Conservation (phyloP, 2,888 invertebrate species). For the Polyommatus icarus region DNA sequence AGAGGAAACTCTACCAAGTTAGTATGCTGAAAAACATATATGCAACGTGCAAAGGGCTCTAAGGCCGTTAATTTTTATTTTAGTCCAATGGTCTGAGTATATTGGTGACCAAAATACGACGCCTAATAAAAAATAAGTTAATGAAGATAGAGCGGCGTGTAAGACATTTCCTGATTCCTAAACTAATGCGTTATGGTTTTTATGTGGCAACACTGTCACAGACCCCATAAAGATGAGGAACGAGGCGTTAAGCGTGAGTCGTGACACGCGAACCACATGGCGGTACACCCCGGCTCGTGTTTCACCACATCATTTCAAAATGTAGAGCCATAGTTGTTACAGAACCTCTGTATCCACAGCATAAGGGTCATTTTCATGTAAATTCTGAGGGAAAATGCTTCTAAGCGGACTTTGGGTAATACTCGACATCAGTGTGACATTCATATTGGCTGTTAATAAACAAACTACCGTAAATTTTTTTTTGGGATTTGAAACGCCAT, state of each 20-base stretch:
- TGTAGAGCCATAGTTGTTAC: not conserved
- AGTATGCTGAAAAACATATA: not conserved
- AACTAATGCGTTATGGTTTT: conserved; percentile 3
- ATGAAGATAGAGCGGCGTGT: not conserved
- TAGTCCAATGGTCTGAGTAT: not conserved
- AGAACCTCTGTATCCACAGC: not conserved
- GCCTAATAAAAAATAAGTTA: not conserved
- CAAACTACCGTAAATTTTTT: not conserved
- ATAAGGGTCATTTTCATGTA: not conserved
- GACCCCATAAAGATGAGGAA: not conserved
- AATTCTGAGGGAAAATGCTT: not conserved
- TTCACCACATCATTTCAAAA: not conserved
- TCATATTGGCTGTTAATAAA: not conserved
- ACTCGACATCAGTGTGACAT: not conserved
- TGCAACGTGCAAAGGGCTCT: too few species aligned
- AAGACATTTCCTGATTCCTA: not conserved
- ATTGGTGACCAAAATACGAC: not conserved
- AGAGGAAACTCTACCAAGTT: not conserved
- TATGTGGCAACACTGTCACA: conserved; percentile 1
- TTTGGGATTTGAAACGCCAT: not conserved
- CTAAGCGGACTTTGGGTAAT: not conserved
- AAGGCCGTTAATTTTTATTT: too few species aligned
- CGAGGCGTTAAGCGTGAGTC: not conserved
- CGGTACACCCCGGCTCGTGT: not conserved
- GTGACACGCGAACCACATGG: not conserved